These are phyloP conservation scores for Coreius guichenoti DNA, from an alignment of 2,797 vertebrate species.

Conservation along the genomic window DNA sequence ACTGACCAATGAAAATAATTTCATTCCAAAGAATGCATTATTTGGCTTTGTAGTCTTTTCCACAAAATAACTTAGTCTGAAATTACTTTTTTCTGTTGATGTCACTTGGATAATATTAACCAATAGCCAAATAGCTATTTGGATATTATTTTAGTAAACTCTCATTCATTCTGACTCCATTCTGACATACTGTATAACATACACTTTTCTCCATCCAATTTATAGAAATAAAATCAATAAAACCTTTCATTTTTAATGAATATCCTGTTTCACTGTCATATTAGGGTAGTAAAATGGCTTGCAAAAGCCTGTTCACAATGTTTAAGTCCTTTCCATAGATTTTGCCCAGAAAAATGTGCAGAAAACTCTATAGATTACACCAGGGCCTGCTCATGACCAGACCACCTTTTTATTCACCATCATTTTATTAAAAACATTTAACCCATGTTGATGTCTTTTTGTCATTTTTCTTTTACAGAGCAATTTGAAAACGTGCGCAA, in stretches of 20 bases:
- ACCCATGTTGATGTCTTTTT: neutral
- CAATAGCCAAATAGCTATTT: neutral
- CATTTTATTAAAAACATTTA: neutral
- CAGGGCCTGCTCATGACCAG: neutral
- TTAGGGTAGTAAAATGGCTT: neutral
- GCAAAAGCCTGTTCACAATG: neutral
- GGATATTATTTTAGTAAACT: neutral
- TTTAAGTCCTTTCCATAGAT: neutral
- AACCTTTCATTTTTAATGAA: neutral
- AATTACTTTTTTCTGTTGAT: too few species aligned
- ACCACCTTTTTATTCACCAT: neutral
- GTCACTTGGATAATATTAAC: neutral
- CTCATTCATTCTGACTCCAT: neutral
- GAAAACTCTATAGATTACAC: neutral
- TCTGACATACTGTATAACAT: neutral
- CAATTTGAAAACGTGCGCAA: constrained; percentile 78
- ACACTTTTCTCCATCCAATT: neutral
- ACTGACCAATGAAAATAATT: neutral
- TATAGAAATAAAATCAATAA: neutral
- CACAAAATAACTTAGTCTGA: neutral
- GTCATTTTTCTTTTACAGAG: constrained; percentile 71
- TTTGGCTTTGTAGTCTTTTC: neutral
- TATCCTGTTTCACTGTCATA: neutral
- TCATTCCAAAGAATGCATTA: neutral
- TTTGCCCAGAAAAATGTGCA: neutral